A percentile compares a stretch with the other conserved stretches of the same genome.
Evolutionary conservation across 2,888 invertebrate genomes (phyloP).

Genomic region (Trypoxylon attenuatum): DNA sequence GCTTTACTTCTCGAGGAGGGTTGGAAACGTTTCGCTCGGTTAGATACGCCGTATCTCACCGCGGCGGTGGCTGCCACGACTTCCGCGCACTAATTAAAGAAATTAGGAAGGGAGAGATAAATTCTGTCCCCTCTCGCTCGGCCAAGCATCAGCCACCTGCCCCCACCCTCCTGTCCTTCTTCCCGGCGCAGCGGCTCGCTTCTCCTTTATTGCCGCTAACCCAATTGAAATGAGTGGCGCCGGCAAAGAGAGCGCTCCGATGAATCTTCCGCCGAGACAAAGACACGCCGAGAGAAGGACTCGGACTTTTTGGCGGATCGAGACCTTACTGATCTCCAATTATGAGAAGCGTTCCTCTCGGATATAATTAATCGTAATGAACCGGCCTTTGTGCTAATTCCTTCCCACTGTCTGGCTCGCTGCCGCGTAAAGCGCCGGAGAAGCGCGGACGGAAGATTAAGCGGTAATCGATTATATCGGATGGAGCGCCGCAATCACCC

Average conservation of each 20-base stretch:
- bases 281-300: constrained; percentile 15
- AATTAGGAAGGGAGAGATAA: constrained; percentile 53
- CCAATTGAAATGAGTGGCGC: constrained; percentile 51
- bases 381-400: constrained; percentile 35
- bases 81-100: constrained; percentile 58
- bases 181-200: constrained; percentile 14
- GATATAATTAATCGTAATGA: constrained; percentile 36
- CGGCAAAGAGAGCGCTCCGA: constrained; percentile 31
- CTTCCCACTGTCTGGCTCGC: constrained; percentile 12
- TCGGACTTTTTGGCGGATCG: constrained; percentile 10
- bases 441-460: constrained; percentile 19
- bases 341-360: constrained; percentile 31
- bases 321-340: constrained; percentile 21
- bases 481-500: neutral
- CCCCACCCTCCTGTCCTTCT: neutral
- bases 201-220: constrained; percentile 49
- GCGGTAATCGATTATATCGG: constrained; percentile 5
- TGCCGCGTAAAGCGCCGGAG: constrained; percentile 13
- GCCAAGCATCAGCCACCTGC: neutral
- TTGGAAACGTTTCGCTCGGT: constrained; percentile 59
- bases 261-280: constrained; percentile 20
- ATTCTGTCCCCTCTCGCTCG: constrained; percentile 21
- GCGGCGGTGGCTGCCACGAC: constrained; percentile 45
- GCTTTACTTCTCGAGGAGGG: constrained; percentile 53
- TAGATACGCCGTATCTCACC: constrained; percentile 59